phyloP scores from a whole-genome alignment of 2,113 vertebrate genomes.

The Carettochelys insculpta region DNA sequence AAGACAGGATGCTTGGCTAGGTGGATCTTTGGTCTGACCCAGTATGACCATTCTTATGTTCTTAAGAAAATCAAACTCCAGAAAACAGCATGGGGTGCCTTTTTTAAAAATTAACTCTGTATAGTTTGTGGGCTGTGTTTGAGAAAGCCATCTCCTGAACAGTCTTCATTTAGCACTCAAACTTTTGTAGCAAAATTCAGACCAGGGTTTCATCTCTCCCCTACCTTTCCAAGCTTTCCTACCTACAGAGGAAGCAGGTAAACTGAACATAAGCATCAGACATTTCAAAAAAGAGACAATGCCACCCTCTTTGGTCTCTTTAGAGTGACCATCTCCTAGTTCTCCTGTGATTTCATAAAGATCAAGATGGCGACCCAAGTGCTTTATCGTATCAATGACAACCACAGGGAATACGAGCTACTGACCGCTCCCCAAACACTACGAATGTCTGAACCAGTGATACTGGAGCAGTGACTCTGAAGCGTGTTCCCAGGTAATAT shows the following conservation, averaged over 20 bases:
- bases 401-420: neutral
- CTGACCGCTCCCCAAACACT: neutral
- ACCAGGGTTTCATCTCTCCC: neutral
- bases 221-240: neutral
- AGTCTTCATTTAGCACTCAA: neutral
- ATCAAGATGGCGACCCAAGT: fast-evolving
- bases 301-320: neutral
- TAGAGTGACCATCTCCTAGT: neutral
- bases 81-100: neutral
- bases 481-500: neutral
- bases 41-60: no score
- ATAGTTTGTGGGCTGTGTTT: neutral
- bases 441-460: fast-evolving
- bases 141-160: neutral
- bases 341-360: neutral
- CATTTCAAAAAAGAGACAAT: neutral
- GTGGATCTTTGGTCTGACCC: no score
- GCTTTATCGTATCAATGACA: neutral
- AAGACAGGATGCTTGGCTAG: no score
- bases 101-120: neutral
- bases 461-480: neutral
- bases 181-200: neutral
- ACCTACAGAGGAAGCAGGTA: neutral
- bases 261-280: neutral
- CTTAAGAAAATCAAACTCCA: neutral